These are phyloP conservation scores for Muscicapa adusta DNA, from an alignment of 2,113 vertebrate genomes.

Conservation along the genomic window DNA sequence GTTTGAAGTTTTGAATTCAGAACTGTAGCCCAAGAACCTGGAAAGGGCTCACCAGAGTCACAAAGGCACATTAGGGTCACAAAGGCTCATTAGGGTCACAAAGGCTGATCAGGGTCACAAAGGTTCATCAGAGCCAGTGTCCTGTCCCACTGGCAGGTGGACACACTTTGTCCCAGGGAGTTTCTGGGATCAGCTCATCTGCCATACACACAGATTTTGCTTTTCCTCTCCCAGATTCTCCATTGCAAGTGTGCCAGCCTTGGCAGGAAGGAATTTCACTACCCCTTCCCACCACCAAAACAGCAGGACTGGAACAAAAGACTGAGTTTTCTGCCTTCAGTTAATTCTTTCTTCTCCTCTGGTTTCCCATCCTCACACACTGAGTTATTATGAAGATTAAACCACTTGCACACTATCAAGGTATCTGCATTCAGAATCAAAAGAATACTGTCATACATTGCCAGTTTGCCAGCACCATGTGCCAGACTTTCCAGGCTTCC, in stretches of 20 bases:
- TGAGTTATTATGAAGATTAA: neutral
- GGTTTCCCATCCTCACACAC: neutral
- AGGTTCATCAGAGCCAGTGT: neutral
- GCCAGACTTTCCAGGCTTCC: slow-evolving; percentile 57
- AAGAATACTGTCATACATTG: slow-evolving; percentile 9
- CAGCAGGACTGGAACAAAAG: neutral
- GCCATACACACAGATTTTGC: neutral
- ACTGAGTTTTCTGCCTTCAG: neutral
- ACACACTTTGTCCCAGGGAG: neutral
- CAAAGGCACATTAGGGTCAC: neutral
- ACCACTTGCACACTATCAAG: neutral
- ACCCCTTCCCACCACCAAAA: neutral
- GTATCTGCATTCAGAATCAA: neutral
- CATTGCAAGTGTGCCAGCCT: accelerated
- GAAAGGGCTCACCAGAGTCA: neutral
- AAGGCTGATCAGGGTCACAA: neutral
- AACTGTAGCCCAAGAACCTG: neutral
- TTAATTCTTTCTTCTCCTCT: neutral
- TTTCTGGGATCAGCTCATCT: neutral
- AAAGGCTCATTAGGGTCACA: neutral
- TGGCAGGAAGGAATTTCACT: neutral
- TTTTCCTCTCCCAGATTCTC: neutral
- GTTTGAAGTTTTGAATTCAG: neutral
- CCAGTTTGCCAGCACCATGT: slow-evolving; percentile 28
- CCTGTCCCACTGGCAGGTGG: neutral